Conservation (phyloP, 2,797 vertebrate species). For the Prunella strophiata region DNA sequence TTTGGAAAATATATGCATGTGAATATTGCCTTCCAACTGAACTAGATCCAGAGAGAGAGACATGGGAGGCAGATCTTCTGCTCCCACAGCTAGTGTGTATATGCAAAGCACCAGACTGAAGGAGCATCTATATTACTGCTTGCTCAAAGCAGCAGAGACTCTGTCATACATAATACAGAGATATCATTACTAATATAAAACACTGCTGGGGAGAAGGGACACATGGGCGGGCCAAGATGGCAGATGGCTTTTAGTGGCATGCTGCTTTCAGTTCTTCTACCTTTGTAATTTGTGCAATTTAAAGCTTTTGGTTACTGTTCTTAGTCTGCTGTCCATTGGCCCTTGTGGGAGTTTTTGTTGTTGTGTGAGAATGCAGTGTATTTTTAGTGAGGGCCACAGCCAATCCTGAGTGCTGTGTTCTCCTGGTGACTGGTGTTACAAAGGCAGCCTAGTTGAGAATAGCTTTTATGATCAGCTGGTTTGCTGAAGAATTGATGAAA, state of each 20-base stretch:
- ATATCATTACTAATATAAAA: constrained; percentile 74
- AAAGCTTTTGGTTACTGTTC: constrained; percentile 75
- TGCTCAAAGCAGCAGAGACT: constrained; percentile 54
- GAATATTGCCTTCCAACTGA: constrained; percentile 25
- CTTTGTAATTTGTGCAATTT: constrained; percentile 69
- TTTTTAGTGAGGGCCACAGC: constrained; percentile 73
- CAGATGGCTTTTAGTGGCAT: constrained; percentile 75
- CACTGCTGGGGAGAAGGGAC: constrained; percentile 68
- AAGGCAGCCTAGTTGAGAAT: constrained; percentile 46
- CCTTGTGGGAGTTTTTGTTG: constrained; percentile 68
- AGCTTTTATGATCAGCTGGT: constrained; percentile 28
- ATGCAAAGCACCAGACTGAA: constrained; percentile 55
- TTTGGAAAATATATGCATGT: constrained; percentile 29
- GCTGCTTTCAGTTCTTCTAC: constrained; percentile 71
- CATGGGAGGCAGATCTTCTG: constrained; percentile 35
- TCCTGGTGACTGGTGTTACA: constrained; percentile 40
- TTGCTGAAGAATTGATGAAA: constrained; percentile 62
- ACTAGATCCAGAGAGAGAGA: constrained; percentile 4
- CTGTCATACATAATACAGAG: constrained; percentile 60
- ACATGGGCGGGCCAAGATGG: constrained; percentile 74
- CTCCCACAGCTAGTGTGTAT: constrained; percentile 3
- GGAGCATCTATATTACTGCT: constrained; percentile 53
- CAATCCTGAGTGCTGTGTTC: constrained; percentile 39
- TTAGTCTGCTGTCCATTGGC: constrained; percentile 70
- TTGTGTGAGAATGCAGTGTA: constrained; percentile 71